phyloP scores from a whole-genome alignment of 2,113 vertebrate genomes.

The Platycercus adscitus region DNA sequence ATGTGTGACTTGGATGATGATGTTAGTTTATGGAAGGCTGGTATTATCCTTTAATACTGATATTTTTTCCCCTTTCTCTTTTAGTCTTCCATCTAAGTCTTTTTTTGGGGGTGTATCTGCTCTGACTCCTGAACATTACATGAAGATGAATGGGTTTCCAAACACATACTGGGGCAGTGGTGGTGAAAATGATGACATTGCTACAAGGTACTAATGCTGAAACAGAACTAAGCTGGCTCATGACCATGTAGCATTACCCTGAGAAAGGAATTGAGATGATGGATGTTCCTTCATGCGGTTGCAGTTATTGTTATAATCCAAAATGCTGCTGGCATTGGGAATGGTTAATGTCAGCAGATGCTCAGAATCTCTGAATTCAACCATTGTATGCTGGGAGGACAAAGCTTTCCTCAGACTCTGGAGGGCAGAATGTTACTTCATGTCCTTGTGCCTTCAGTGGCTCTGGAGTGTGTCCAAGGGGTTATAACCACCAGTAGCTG shows the following conservation, averaged over 20 bases:
- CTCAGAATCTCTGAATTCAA: not conserved
- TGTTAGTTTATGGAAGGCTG: not conserved
- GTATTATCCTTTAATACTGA: not conserved
- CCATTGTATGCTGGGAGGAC: not conserved
- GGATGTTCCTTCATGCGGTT: not conserved
- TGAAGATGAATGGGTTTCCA: slow-evolving; percentile 80
- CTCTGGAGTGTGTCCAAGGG: not conserved
- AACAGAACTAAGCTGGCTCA: not conserved
- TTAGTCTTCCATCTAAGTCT: slow-evolving; percentile 70
- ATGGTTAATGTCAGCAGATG: not conserved
- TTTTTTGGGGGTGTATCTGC: slow-evolving; percentile 78
- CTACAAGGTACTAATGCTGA: slow-evolving; percentile 61
- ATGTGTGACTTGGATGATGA: not conserved
- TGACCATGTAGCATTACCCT: not conserved
- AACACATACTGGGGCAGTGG: slow-evolving; percentile 75
- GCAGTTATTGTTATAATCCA: not conserved
- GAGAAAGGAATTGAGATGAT: not conserved
- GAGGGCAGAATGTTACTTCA: not conserved
- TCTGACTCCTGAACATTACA: slow-evolving; percentile 77
- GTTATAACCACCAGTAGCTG: not conserved
- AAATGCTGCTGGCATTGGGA: not conserved
- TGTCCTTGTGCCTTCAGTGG: not conserved
- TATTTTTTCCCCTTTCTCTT: not conserved
- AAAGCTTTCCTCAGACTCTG: not conserved
- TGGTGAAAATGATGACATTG: slow-evolving; percentile 76